Percentiles rank a stretch among this genome's conserved stretches.
Evolutionary conservation across 2,797 vertebrate genomes (phyloP).

Genomic region (Chelmon rostratus): DNA sequence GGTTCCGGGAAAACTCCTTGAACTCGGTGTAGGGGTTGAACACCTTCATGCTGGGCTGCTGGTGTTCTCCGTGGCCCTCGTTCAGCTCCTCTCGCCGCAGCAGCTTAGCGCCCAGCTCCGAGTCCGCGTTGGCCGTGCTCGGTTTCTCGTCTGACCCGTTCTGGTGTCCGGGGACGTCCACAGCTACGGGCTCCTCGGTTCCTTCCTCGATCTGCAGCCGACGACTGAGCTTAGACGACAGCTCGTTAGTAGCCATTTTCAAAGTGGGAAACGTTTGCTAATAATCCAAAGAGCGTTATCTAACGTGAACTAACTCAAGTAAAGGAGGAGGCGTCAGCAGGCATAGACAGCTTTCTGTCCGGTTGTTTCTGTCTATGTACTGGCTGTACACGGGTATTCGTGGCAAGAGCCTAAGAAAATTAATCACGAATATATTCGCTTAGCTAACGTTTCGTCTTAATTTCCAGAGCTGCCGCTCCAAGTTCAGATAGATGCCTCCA

Average conservation of each 20-base stretch:
- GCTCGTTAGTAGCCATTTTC: constrained; percentile 92
- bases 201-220: constrained; percentile 88
- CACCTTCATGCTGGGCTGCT: constrained; percentile 88
- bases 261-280: not conserved
- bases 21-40: constrained; percentile 96
- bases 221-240: constrained; percentile 89
- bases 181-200: constrained; percentile 73
- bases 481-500: constrained; percentile 3
- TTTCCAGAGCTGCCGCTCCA: not conserved
- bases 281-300: not conserved
- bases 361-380: no score
- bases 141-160: constrained; percentile 77
- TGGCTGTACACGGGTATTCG: not conserved
- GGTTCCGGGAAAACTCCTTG: constrained; percentile 95
- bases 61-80: constrained; percentile 84
- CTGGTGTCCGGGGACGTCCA: constrained; percentile 54
- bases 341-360: not conserved
- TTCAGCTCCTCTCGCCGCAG: constrained; percentile 87
- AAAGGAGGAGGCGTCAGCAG: not conserved
- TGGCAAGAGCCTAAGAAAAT: no score
- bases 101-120: constrained; percentile 89
- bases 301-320: not conserved
- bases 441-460: not conserved
- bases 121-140: constrained; percentile 80
- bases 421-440: not conserved